Percentiles rank a stretch among this genome's conserved stretches.
Evolutionary conservation across 2,888 invertebrate genomes (phyloP).

Genomic region (Aspidapion aeneum): DNA sequence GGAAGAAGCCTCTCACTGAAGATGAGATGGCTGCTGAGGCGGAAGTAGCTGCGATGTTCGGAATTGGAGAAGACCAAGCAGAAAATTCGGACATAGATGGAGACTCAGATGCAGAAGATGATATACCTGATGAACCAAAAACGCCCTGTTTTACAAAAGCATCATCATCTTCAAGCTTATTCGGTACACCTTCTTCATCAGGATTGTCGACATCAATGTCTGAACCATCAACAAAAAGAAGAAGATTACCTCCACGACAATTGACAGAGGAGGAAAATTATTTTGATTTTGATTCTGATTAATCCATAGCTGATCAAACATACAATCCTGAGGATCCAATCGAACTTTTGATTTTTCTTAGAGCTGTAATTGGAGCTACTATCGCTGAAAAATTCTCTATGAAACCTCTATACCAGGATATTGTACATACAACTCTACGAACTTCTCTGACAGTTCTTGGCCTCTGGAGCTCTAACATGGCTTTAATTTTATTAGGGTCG

Average conservation of each 20-base stretch:
- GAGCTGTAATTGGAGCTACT: too few species aligned
- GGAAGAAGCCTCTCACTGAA: too few species aligned
- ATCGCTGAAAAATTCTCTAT: too few species aligned
- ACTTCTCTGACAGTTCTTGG: too few species aligned
- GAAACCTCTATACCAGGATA: too few species aligned
- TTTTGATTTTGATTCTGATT: not conserved
- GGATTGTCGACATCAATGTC: not conserved
- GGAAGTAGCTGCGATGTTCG: not conserved
- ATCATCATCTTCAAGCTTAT: not conserved
- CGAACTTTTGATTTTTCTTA: too few species aligned
- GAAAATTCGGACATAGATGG: conserved; percentile 1
- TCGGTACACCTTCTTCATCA: not conserved
- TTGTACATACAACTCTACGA: too few species aligned
- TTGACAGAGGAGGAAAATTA: not conserved
- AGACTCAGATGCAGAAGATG: not conserved
- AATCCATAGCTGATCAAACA: conserved; percentile 1
- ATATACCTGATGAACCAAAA: not conserved
- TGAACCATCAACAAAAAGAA: not conserved
- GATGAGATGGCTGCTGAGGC: not conserved
- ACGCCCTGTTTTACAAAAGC: not conserved
- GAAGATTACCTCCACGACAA: not conserved
- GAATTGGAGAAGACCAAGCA: not conserved
- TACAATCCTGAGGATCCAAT: too few species aligned
- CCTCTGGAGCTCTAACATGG: too few species aligned
- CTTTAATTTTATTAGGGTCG: too few species aligned